Base-by-base conservation (phyloP, 2,113 vertebrate genomes). In the Apodemus sylvaticus region DNA sequence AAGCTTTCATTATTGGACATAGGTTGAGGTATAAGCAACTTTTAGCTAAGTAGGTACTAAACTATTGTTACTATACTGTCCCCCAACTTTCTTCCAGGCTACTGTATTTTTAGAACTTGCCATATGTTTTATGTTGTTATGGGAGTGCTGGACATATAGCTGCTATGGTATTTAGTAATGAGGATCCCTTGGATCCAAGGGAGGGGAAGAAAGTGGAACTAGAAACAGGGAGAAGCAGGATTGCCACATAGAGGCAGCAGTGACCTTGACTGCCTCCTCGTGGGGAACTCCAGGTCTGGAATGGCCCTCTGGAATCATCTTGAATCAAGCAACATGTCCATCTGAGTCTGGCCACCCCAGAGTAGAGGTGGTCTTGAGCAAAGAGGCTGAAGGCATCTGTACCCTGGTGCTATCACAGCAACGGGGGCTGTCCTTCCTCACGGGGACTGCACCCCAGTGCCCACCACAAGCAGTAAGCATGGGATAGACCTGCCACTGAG, bases 171-270 rank as follows among this genome's bases (percentile, higher is more conserved):
- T 60, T 78, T 87, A 3, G 12, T 45, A 79, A 53, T 68, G 36
- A 93, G 34, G 5, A 20, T 34, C 64, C 58, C 13, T 31, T 19
- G 66, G 14, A 29, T 66, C 29, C 64, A 31, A 74, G 39, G 55
- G 55, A 29, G 34, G 20, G 8, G 39, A 10, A 2, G 26, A 70
- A 60, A 58, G 60, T 31, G 64, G 55, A 9, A 17, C 1, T 17
- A 60, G 73, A 9, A 64, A 24, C 0, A 20, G 26, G 29, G 20
- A 92, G 45, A 70, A 60, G 24, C 12, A 5, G 2, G 8, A 9
- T 17, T 29, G 53, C 42, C 39, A 6, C 3, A 0, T 1, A 29
- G 17, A 17, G 2, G 16, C 26, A 5, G 0, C 1, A 16, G 55
- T 78, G 12, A 45, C 34, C 62, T 89, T 4, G 0, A 55, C 4